Percentiles rank a stretch among this genome's conserved stretches.
Evolutionary conservation across 2,888 invertebrate species (phyloP).

Genomic region (Acleris laterana): DNA sequence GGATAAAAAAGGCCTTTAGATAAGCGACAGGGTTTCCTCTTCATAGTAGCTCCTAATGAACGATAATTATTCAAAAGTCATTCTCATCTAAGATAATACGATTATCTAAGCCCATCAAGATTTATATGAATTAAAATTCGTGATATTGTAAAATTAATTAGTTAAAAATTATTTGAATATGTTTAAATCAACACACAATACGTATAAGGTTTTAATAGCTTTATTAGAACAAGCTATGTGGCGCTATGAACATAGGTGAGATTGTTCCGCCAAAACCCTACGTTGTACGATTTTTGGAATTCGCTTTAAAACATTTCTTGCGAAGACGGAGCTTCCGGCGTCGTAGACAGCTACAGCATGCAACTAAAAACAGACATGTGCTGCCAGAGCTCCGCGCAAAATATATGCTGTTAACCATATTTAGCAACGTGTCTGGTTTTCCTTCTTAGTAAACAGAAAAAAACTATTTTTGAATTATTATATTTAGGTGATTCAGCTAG

Average conservation of each 20-base stretch:
- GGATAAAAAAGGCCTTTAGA: conserved; percentile 51
- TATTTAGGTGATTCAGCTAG: no score
- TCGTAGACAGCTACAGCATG: conserved; percentile 58
- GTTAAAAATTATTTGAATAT: no score
- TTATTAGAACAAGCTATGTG: neutral
- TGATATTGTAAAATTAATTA: no score
- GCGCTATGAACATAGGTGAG: conserved; percentile 44
- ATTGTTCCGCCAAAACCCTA: conserved; percentile 75
- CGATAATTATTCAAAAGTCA: conserved; percentile 55
- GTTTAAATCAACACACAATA: neutral
- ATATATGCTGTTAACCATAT: neutral
- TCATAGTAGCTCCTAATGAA: conserved; percentile 50
- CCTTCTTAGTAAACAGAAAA: no score
- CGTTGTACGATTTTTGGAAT: conserved; percentile 77
- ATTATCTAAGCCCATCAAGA: conserved; percentile 2
- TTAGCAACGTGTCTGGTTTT: no score
- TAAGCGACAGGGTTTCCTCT: conserved; percentile 41
- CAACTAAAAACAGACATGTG: conserved; percentile 34
- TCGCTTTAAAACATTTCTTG: conserved; percentile 75
- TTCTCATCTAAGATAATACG: conserved; percentile 13
- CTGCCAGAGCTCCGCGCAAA: conserved; percentile 13
- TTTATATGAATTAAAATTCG: no score
- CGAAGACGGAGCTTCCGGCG: conserved; percentile 67
- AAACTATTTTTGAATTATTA: no score
- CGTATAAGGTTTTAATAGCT: neutral